Conservation (phyloP, 2,888 invertebrate genomes). For the Dolomedes plantarius region DNA sequence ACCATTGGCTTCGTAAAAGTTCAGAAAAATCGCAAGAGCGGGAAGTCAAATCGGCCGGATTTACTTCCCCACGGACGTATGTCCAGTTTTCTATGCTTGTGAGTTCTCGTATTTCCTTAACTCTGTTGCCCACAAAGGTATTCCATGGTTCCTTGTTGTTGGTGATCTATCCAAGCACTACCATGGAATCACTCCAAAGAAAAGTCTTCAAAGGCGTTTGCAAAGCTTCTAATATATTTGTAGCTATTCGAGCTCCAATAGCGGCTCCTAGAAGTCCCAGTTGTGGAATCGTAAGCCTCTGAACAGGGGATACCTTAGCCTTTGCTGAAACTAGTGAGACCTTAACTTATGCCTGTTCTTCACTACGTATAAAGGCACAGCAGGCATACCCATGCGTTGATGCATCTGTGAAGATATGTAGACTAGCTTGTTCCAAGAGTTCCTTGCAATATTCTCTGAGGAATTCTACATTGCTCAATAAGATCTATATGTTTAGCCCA, state of each 20-base stretch:
- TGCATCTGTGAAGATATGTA: conserved; percentile 29
- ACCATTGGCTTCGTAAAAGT: background rate
- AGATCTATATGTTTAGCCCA: background rate
- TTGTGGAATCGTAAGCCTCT: conserved; percentile 10
- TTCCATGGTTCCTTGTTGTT: conserved; percentile 19
- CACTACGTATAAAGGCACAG: conserved; percentile 22
- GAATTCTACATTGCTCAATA: background rate
- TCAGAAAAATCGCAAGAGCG: background rate
- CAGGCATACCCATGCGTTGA: conserved; percentile 10
- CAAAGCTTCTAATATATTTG: background rate
- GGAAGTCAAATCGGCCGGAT: conserved; percentile 17
- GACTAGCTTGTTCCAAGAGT: background rate
- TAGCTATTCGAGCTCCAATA: background rate
- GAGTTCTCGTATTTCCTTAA: conserved; percentile 7
- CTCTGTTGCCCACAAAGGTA: background rate
- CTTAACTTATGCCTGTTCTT: background rate
- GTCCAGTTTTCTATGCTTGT: no score
- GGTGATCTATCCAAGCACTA: background rate
- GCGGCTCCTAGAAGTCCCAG: conserved; percentile 20
- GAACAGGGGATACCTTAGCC: conserved; percentile 22
- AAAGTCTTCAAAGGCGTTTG: conserved; percentile 3
- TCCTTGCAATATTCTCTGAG: background rate
- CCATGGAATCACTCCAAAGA: conserved; percentile 24
- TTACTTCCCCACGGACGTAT: background rate
- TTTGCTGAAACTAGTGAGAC: conserved; percentile 18